Percentiles rank a stretch among this genome's conserved stretches.
Conservation (phyloP, 2,888 invertebrate genomes). For the Drosophila greeni region DNA sequence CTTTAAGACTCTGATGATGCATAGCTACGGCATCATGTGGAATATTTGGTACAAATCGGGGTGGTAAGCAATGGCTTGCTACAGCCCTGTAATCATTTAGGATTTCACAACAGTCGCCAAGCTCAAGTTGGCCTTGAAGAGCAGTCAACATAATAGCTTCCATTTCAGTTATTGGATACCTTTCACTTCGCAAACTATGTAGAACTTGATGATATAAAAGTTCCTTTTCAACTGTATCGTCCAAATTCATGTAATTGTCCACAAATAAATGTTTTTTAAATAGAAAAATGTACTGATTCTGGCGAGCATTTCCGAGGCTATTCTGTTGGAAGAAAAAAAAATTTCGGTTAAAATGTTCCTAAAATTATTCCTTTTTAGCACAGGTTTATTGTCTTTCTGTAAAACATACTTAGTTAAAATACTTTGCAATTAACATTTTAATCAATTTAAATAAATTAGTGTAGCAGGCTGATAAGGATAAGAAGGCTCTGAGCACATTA, state of each 20-base stretch:
- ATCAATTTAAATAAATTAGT: too few species aligned
- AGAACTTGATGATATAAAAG: conserved; percentile 95
- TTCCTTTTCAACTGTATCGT: conserved; percentile 95
- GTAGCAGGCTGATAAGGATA: too few species aligned
- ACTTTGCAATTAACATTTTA: too few species aligned
- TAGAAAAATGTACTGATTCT: conserved; percentile 84
- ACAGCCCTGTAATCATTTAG: conserved; percentile 84
- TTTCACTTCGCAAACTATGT: conserved; percentile 92
- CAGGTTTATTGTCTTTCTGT: background rate
- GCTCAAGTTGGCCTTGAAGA: conserved; percentile 94
- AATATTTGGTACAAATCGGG: conserved; percentile 87
- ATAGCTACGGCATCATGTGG: conserved; percentile 91
- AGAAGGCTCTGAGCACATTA: too few species aligned
- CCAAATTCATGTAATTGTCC: conserved; percentile 87
- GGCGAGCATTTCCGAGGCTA: conserved; percentile 43
- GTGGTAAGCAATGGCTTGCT: conserved; percentile 89
- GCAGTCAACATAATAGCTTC: conserved; percentile 97
- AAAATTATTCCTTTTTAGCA: background rate
- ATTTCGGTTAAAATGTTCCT: background rate
- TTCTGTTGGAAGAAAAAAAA: conserved; percentile 67
- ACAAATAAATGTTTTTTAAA: conserved; percentile 91
- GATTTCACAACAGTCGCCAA: conserved; percentile 88
- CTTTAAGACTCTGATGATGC: conserved; percentile 93
- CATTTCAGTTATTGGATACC: conserved; percentile 94
- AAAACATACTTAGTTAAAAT: too few species aligned